Evolutionary conservation across 2,888 invertebrate genomes (phyloP).

Genomic region (Merodon equestris): DNA sequence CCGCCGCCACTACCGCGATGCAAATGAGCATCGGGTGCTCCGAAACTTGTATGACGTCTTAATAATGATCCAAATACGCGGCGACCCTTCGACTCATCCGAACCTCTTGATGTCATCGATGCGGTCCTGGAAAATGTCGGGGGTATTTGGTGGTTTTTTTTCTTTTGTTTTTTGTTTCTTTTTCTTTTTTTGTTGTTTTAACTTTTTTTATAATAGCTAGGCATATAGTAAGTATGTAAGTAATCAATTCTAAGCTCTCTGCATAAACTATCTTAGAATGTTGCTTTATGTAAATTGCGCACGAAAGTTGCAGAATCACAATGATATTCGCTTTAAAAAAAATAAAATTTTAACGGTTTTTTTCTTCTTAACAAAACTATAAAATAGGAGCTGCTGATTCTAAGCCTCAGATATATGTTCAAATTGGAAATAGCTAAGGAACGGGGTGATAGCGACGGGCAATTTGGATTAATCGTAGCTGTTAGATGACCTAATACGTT

Average conservation of each 20-base stretch:
- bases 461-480: no score
- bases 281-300: conserved; percentile 44
- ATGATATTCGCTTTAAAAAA: conserved; percentile 10
- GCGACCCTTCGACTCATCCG: conserved; percentile 73
- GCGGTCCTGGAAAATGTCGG: conserved; percentile 72
- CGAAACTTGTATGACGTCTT: conserved; percentile 73
- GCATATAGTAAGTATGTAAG: conserved; percentile 11
- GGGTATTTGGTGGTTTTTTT: conserved; percentile 51
- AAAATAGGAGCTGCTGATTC: no score
- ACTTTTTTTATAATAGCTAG: conserved; percentile 28
- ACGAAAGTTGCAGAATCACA: conserved; percentile 63
- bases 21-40: conserved; percentile 71
- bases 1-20: conserved; percentile 58
- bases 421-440: no score
- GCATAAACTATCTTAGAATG: no score
- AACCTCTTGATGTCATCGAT: conserved; percentile 73
- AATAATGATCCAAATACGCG: conserved; percentile 73
- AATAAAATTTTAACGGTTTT: conserved; percentile 1
- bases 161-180: conserved; percentile 60
- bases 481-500: no score
- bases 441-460: no score
- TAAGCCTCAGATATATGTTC: no score
- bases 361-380: conserved; percentile 5
- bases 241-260: conserved; percentile 16
- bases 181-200: conserved; percentile 51